Evolutionary conservation across 1,140 invertebrate genomes (phyloP), one percentile per base, ranked within the genome.

Genomic region (Mercenaria mercenaria): DNA sequence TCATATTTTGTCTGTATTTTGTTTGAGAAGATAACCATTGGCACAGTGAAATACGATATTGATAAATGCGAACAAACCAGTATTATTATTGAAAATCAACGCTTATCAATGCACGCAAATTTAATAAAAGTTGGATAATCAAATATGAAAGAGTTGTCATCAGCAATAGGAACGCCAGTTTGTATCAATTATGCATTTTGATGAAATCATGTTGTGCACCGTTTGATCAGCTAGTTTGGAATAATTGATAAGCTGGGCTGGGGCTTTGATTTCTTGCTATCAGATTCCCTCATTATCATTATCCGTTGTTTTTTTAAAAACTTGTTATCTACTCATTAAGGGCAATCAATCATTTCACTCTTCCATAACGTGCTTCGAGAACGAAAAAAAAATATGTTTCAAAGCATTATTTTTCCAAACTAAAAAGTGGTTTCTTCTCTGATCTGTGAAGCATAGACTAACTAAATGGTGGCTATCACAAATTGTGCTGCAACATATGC

Each of bases 111-210:
- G 67, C 74, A 52, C 23, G 37, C 34, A 77, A 50, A 77, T 77
- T 77, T 50, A 77, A 77, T 77, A 77, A 77, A 47, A 47, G 74
- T 77, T 77, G 47, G 74, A 77, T 77, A 50, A 77, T 77, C 74
- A 77, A 77, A 77, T 77, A 77, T 77, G 74, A 77, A 77, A 77
- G 41, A 26, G 74, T 50, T 77, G 41, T 77, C 74, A 52, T 47
- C 43, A 50, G 74, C 29, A 77, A 77, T 77, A 52, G n/a, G 47
- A 77, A 77, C 74, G 74, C 43, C 39, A 77, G 41, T 77, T 77
- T 77, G 74, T 77, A 77, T 77, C 74, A 77, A 50, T 77, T 77
- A 77, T 77, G 74, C 74, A 77, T 77, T 77, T 77, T 32, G 26
- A 52, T 74, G 64, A 37, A 34, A 69, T 69, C 64, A 20, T 32